Evolutionary conservation across 2,113 vertebrate genomes (phyloP).

Genomic region (Lampris incognitus): DNA sequence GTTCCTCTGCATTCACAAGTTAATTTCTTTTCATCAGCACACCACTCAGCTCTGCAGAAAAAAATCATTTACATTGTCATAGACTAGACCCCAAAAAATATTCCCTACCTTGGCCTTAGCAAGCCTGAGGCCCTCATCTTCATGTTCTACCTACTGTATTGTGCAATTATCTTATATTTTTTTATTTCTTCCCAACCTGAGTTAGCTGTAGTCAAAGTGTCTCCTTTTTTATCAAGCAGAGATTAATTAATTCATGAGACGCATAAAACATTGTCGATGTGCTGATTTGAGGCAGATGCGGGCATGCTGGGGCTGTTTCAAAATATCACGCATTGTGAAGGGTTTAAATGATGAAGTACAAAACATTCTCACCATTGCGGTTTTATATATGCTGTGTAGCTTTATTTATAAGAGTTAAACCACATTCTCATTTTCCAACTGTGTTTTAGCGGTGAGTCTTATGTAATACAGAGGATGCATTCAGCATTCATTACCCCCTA

Average conservation of each 20-base stretch:
- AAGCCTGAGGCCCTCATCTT: not conserved
- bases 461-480: slow-evolving; percentile 18
- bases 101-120: no score
- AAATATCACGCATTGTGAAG: not conserved
- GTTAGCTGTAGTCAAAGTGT: no score
- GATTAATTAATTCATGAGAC: no score
- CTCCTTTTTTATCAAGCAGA: no score
- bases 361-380: slow-evolving; percentile 6
- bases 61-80: slow-evolving; percentile 17
- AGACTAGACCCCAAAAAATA: not conserved
- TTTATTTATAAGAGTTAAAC: not conserved
- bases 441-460: slow-evolving; percentile 15
- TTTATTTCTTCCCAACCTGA: no score
- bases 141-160: no score
- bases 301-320: no score
- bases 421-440: slow-evolving; percentile 19
- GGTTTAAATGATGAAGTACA: not conserved
- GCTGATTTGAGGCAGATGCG: no score
- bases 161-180: no score
- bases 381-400: slow-evolving; percentile 17
- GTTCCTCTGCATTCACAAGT: slow-evolving; percentile 1
- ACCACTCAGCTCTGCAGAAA: slow-evolving; percentile 1
- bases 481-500: slow-evolving; percentile 1
- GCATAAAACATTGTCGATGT: no score
- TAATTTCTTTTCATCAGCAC: not conserved